Percentiles rank a stretch among this genome's conserved stretches.
Evolutionary conservation across 2,797 vertebrate genomes (phyloP).

Genomic region (Sparus aurata): DNA sequence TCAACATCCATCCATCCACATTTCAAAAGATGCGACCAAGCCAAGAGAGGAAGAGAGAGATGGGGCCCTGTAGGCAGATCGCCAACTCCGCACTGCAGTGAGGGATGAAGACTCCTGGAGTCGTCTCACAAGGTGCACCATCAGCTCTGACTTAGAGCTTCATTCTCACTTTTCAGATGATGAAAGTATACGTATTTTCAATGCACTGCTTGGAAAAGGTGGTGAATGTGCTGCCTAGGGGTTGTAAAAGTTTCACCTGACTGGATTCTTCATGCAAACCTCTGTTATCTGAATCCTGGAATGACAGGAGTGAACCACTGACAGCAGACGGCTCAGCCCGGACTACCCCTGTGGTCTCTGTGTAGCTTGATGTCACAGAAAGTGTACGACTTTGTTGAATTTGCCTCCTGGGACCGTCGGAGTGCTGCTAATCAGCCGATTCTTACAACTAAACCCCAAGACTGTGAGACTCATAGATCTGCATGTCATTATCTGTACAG

Average conservation of each 20-base stretch:
- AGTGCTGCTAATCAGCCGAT: not conserved
- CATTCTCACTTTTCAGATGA: not conserved
- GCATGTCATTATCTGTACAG: conserved; percentile 15
- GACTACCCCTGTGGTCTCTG: not conserved
- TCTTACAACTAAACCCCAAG: conserved; percentile 7
- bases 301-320: conserved; percentile 1
- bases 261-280: not conserved
- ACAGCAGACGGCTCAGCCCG: not conserved
- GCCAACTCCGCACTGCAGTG: conserved; percentile 19
- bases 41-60: not conserved
- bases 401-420: not conserved
- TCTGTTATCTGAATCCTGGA: not conserved
- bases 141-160: not conserved
- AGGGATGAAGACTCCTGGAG: conserved; percentile 17
- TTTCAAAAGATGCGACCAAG: conserved; percentile 15
- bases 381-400: conserved; percentile 5
- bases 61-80: conserved; percentile 7
- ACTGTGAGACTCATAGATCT: conserved; percentile 16
- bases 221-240: not conserved
- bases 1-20: conserved; percentile 23
- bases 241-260: not conserved
- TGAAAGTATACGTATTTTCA: not conserved
- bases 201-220: not conserved
- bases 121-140: not conserved
- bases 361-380: not conserved